These are phyloP conservation scores for Oedothorax gibbosus DNA, from an alignment of 1,140 invertebrate genomes.

Conservation along the genomic window DNA sequence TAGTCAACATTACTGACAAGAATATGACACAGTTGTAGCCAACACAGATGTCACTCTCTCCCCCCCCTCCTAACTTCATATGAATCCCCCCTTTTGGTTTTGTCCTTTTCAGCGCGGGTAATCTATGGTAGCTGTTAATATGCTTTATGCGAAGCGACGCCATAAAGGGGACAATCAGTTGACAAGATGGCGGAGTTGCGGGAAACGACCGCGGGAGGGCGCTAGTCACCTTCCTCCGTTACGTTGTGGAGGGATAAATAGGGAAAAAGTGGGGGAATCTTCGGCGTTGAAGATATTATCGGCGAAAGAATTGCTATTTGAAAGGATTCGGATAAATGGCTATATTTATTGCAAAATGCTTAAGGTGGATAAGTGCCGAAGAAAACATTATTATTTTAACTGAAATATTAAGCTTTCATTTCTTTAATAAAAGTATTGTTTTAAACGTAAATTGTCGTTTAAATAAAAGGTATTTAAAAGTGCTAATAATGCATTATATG, in stretches of 20 bases:
- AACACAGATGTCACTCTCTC: conserved; percentile 54
- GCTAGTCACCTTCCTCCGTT: conserved; percentile 9
- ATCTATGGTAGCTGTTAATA: conserved; percentile 60
- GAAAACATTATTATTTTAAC: no score
- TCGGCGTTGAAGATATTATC: background rate
- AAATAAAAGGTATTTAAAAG: no score
- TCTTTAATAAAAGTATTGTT: no score
- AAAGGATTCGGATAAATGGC: no score
- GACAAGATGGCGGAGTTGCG: conserved; percentile 58
- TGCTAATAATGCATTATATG: no score
- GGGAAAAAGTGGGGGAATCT: conserved; percentile 10
- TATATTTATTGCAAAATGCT: no score
- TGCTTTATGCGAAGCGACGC: conserved; percentile 53
- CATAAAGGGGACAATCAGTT: conserved; percentile 60
- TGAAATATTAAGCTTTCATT: no score
- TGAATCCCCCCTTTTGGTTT: conserved; percentile 54
- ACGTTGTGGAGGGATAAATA: background rate
- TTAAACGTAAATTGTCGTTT: no score
- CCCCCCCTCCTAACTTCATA: conserved; percentile 18
- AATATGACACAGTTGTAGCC: conserved; percentile 48
- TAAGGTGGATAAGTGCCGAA: no score
- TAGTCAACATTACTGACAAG: conserved; percentile 47
- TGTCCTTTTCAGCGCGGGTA: conserved; percentile 54
- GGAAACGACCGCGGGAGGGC: conserved; percentile 43
- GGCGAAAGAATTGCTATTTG: no score